Conservation (phyloP, 2,888 invertebrate species). For the Hetaerina titia region DNA sequence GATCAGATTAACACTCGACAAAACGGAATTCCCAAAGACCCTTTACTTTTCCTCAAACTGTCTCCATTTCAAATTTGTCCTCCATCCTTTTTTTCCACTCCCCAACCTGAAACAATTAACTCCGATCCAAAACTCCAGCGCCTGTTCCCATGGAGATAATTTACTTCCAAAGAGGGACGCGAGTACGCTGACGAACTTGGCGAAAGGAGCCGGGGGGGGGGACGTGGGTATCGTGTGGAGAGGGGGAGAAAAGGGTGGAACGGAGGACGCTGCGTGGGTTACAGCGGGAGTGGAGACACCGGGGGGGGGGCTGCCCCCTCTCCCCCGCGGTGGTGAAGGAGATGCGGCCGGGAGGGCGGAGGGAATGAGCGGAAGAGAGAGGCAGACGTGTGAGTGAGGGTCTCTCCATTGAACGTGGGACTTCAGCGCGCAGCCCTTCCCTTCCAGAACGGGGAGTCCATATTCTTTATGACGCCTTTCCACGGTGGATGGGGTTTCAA, state of each 20-base stretch:
- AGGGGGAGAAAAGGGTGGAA: too few relatives aligned
- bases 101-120: neutral
- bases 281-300: too few relatives aligned
- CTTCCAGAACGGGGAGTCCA: neutral
- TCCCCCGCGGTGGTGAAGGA: too few relatives aligned
- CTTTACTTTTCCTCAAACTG: neutral
- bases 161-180: neutral
- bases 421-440: neutral
- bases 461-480: constrained; percentile 20
- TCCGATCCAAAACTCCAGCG: neutral
- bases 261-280: too few relatives aligned
- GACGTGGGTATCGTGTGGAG: too few relatives aligned
- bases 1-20: constrained; percentile 3
- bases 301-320: too few relatives aligned
- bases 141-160: constrained; percentile 37
- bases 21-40: neutral
- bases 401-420: too few relatives aligned
- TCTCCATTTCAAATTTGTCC: constrained; percentile 7
- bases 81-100: neutral
- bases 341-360: too few relatives aligned
- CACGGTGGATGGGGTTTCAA: constrained; percentile 3
- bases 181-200: neutral
- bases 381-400: too few relatives aligned
- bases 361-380: neutral
- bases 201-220: neutral